Evolutionary conservation across 2,888 invertebrate species (phyloP).

Genomic region (Lithodes maja): DNA sequence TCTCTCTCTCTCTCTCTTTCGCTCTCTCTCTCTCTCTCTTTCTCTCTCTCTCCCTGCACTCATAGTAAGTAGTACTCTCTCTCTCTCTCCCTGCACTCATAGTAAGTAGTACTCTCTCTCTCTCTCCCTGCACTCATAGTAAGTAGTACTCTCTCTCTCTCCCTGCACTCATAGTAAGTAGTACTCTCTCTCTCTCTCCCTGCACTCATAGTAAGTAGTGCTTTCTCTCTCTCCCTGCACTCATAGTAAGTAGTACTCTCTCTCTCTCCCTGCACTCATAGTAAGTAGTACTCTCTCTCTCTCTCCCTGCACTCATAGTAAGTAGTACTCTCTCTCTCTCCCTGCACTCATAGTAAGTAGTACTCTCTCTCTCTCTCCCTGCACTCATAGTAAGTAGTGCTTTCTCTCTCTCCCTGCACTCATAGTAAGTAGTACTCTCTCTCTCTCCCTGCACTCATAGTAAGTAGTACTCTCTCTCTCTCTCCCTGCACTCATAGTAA

Average conservation of each 20-base stretch:
- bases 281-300: too few relatives aligned
- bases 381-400: background rate
- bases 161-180: too few relatives aligned
- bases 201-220: background rate
- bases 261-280: slow-evolving; percentile 21
- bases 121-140: too few relatives aligned
- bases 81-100: background rate
- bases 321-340: slow-evolving; percentile 21
- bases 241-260: background rate
- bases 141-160: too few relatives aligned
- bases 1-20: slow-evolving; percentile 35
- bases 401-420: slow-evolving; percentile 26
- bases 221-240: slow-evolving; percentile 16
- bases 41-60: too few relatives aligned
- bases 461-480: slow-evolving; percentile 11
- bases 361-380: background rate
- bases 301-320: background rate
- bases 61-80: too few relatives aligned
- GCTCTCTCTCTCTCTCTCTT: slow-evolving; percentile 24
- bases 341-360: too few relatives aligned
- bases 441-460: background rate
- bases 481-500: slow-evolving; percentile 11
- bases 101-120: background rate
- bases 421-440: too few relatives aligned
- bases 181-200: background rate